These are phyloP conservation scores for Acromyrmex charruanus DNA, from an alignment of 1,140 invertebrate species.

Conservation along the genomic window DNA sequence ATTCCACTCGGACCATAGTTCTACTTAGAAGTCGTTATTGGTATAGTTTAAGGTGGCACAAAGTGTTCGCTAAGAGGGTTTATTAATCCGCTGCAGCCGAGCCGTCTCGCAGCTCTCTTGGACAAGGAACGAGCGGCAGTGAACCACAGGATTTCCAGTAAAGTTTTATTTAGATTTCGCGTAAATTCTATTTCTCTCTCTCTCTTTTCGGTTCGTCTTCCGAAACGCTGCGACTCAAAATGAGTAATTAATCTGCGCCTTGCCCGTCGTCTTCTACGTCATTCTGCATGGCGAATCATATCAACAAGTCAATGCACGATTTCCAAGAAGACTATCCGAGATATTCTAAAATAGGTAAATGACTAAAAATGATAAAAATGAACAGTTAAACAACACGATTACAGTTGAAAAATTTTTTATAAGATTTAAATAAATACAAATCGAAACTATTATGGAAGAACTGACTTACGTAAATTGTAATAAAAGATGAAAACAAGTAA, in stretches of 20 bases:
- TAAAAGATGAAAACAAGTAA: too few species aligned
- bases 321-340: background rate
- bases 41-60: slow-evolving; percentile 24
- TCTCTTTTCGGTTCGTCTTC: slow-evolving; percentile 40
- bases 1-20: background rate
- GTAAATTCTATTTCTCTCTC: slow-evolving; percentile 67
- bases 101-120: slow-evolving; percentile 33
- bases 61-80: slow-evolving; percentile 30
- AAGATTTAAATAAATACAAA: background rate
- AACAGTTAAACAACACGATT: background rate
- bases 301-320: background rate
- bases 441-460: too few species aligned
- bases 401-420: background rate
- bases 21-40: slow-evolving; percentile 41
- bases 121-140: slow-evolving; percentile 17
- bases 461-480: too few species aligned
- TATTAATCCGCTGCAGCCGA: slow-evolving; percentile 52
- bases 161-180: slow-evolving; percentile 81
- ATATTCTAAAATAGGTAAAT: slow-evolving; percentile 6
- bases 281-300: background rate
- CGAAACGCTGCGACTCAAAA: slow-evolving; percentile 69
- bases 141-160: slow-evolving; percentile 78
- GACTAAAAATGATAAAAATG: background rate
- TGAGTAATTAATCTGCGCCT: slow-evolving; percentile 74
- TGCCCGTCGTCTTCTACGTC: slow-evolving; percentile 3